phyloP scores from a whole-genome alignment of 1,140 invertebrate species.

The Meloidogyne floridensis region DNA sequence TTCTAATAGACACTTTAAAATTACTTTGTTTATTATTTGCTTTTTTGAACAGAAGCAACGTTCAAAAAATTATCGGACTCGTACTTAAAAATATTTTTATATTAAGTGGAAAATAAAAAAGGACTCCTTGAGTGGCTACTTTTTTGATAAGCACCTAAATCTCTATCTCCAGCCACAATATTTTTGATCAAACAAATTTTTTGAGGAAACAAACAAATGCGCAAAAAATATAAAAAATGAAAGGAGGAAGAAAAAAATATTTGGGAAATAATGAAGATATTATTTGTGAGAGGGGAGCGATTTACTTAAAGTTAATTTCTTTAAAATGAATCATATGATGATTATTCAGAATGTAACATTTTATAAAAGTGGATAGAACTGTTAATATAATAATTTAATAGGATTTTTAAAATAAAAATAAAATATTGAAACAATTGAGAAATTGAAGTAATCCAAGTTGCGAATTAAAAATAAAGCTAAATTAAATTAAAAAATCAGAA shows the following conservation, averaged over 20 bases:
- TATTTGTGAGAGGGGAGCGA: background rate
- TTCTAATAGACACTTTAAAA: background rate
- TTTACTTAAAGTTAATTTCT: too few species aligned
- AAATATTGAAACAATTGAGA: too few species aligned
- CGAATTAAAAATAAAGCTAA: too few species aligned
- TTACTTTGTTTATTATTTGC: background rate
- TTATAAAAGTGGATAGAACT: too few species aligned
- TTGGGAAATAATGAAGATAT: background rate
- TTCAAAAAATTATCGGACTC: background rate
- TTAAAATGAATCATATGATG: too few species aligned
- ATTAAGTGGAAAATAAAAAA: background rate
- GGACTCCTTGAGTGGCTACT: background rate
- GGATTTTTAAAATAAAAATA: too few species aligned
- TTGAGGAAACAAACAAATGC: background rate
- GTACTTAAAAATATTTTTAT: background rate
- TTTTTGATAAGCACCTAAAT: background rate
- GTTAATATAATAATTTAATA: too few species aligned
- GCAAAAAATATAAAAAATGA: background rate
- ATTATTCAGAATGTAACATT: too few species aligned
- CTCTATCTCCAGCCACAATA: background rate
- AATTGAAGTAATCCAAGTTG: too few species aligned
- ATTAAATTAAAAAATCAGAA: too few species aligned
- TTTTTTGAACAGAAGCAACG: background rate
- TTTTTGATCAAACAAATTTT: constrained; percentile 7
- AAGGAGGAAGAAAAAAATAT: background rate